These are phyloP conservation scores for Agelas oroides DNA, from an alignment of 37 sponge, comb jelly and placozoan species.

Conservation along the genomic window DNA sequence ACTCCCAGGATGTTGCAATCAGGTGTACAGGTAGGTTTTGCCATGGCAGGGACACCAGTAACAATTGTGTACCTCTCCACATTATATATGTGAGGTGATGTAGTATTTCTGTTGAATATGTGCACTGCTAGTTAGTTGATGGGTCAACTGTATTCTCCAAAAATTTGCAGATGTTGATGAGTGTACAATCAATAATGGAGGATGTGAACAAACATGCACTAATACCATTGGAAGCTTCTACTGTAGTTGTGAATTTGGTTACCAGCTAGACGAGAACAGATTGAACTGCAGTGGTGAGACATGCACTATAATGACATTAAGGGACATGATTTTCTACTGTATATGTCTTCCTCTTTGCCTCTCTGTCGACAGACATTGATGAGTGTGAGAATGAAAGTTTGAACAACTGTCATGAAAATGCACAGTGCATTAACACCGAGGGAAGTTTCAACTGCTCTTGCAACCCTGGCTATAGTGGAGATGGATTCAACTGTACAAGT, in stretches of 20 bases:
- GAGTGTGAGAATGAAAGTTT: conserved; percentile 25
- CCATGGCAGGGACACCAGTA: too few species aligned
- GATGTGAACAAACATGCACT: neutral
- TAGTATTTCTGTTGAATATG: too few species aligned
- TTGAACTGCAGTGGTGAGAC: neutral
- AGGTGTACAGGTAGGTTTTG: neutral
- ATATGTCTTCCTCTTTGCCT: too few species aligned
- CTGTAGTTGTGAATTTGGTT: conserved; percentile 12
- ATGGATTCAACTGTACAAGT: conserved; percentile 19
- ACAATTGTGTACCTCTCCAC: too few species aligned
- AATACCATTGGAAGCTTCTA: conserved; percentile 14
- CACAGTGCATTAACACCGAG: conserved; percentile 43
- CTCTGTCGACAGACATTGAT: conserved; percentile 44
- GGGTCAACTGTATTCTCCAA: too few species aligned
- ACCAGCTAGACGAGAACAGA: neutral
- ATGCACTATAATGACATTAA: too few species aligned
- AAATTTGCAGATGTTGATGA: conserved; percentile 15
- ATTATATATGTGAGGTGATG: too few species aligned
- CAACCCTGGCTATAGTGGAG: conserved; percentile 19
- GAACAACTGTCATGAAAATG: conserved; percentile 36
- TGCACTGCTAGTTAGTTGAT: too few species aligned
- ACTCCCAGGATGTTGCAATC: neutral
- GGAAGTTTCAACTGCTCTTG: conserved; percentile 61
- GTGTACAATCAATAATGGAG: neutral
- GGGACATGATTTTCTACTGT: too few species aligned